Percentiles rank a stretch among this genome's conserved stretches.
phyloP scores from a whole-genome alignment of 2,113 vertebrate genomes.

The Datnioides undecimradiatus region DNA sequence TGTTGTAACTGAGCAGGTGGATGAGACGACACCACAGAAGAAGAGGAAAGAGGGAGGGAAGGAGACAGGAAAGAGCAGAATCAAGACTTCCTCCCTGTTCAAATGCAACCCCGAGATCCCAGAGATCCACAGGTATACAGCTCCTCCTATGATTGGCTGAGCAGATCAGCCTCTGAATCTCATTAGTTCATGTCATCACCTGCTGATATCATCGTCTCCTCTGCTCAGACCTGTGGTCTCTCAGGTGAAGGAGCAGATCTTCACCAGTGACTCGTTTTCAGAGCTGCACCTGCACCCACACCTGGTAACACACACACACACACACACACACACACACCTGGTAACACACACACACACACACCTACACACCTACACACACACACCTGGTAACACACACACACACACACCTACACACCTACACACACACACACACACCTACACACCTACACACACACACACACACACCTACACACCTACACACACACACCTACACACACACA shows the following conservation, averaged over 20 bases:
- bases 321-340: neutral
- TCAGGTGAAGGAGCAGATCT: slow-evolving; percentile 89
- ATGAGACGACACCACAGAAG: slow-evolving; percentile 24
- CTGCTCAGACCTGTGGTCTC: slow-evolving; percentile 82
- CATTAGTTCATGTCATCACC: neutral
- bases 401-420: too few species aligned
- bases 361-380: too few species aligned
- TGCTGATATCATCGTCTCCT: neutral
- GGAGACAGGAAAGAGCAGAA: slow-evolving; percentile 21
- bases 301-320: slow-evolving; percentile 83
- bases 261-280: slow-evolving; percentile 88
- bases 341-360: too few species aligned
- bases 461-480: too few species aligned
- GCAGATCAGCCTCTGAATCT: neutral
- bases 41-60: slow-evolving; percentile 7
- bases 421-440: too few species aligned
- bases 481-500: too few species aligned
- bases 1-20: neutral
- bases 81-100: slow-evolving; percentile 79
- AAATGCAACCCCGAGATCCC: slow-evolving; percentile 78
- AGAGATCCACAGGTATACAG: slow-evolving; percentile 54
- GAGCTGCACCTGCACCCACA: slow-evolving; percentile 91
- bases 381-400: too few species aligned
- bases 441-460: too few species aligned
- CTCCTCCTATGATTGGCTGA: slow-evolving; percentile 39